Evolutionary conservation across 1,140 invertebrate genomes (phyloP).

Genomic region (Pogonomyrmex barbatus): DNA sequence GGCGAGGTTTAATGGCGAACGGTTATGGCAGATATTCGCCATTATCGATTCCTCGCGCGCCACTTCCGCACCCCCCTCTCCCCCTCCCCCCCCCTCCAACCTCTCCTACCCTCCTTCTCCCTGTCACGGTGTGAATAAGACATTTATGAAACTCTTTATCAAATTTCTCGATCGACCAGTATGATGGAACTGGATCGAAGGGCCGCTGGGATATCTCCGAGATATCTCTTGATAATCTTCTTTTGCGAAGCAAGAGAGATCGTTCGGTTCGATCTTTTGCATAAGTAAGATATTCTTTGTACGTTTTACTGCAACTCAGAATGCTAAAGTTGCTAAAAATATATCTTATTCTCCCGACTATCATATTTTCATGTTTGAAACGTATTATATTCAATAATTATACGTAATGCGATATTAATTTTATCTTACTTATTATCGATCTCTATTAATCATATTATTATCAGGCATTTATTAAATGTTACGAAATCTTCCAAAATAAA

Average conservation of each 20-base stretch:
- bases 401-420: too few relatives aligned
- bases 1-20: constrained; percentile 32
- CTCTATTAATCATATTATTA: not conserved
- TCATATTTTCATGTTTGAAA: not conserved
- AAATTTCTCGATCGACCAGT: constrained; percentile 31
- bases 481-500: not conserved
- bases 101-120: not conserved
- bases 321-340: not conserved
- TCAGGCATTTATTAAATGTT: not conserved
- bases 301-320: not conserved
- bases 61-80: constrained; percentile 21
- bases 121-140: constrained; percentile 43
- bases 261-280: constrained; percentile 26
- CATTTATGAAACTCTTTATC: constrained; percentile 44
- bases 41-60: constrained; percentile 54
- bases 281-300: constrained; percentile 42
- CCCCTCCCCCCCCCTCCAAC: not conserved
- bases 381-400: not conserved
- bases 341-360: not conserved
- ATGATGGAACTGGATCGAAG: constrained; percentile 38
- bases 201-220: constrained; percentile 23
- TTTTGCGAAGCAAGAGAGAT: constrained; percentile 8
- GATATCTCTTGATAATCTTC: constrained; percentile 26
- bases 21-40: constrained; percentile 64
- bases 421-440: not conserved